Percentiles rank a stretch among this genome's conserved stretches.
Conservation (phyloP, 2,888 invertebrate species). For the Ptychoptera albimana region DNA sequence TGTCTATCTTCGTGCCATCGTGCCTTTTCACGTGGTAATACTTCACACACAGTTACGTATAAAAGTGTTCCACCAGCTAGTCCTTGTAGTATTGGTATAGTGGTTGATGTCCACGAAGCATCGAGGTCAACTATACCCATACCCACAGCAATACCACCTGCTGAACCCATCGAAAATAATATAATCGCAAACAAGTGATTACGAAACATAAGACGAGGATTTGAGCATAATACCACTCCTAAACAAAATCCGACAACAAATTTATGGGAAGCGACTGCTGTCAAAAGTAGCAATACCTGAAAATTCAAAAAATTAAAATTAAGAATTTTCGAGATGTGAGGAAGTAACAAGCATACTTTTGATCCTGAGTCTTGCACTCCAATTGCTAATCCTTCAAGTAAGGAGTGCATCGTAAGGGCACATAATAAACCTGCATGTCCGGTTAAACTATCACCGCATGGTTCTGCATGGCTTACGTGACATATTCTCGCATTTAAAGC, state of each 20-base stretch:
- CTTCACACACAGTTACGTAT: constrained; percentile 63
- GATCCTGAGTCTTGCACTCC: constrained; percentile 51
- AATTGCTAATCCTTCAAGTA: constrained; percentile 68
- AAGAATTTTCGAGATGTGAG: constrained; percentile 5
- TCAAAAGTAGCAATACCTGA: constrained; percentile 48
- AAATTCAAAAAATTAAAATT: constrained; percentile 13
- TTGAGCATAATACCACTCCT: constrained; percentile 53
- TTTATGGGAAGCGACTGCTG: constrained; percentile 64
- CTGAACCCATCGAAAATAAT: constrained; percentile 52
- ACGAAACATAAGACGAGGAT: constrained; percentile 22
- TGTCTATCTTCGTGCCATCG: constrained; percentile 46
- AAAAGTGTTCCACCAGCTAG: constrained; percentile 60
- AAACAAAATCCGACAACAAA: constrained; percentile 68
- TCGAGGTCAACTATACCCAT: constrained; percentile 40
- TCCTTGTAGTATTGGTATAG: constrained; percentile 48
- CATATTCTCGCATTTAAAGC: constrained; percentile 32
- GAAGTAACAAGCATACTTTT: constrained; percentile 32
- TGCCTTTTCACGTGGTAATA: constrained; percentile 58
- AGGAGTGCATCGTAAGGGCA: constrained; percentile 60
- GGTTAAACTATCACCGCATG: constrained; percentile 43
- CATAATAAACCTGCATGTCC: constrained; percentile 49
- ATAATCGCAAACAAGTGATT: constrained; percentile 40
- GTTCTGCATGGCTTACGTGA: constrained; percentile 49
- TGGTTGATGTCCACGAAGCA: constrained; percentile 29
- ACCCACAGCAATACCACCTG: constrained; percentile 48